Base-by-base conservation (phyloP, 2,888 invertebrate genomes). In the Brachypterus glaber region DNA sequence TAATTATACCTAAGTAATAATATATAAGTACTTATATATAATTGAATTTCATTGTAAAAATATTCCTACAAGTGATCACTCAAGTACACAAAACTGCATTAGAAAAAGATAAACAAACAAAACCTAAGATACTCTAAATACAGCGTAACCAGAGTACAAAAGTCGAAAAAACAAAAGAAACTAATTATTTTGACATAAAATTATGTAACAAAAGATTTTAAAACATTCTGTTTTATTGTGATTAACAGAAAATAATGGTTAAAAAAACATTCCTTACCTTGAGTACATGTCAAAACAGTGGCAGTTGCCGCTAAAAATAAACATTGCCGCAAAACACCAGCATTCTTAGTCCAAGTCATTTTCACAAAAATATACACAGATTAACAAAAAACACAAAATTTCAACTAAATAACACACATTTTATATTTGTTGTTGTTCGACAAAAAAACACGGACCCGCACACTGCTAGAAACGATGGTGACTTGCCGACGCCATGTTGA, bases 191-290 rank as follows among this genome's bases (percentile, higher is more conserved):
- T 21, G 24, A 21, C 24, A 21, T 21, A 8, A 8, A 21, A 21
- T 8, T 21, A 8, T 7, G 24, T 21, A 21, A 7, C 7, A 9
- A 29, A n/a, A 29, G 12, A 11, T 29, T n/a, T 29, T n/a, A 29
- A 36, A 40, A 35, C 35, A 40, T 40, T 36, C 30, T 40, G 40
- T 26, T 39, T 17, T 7, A 8, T 29, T n/a, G n/a, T n/a, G n/a
- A n/a, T n/a, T n/a, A n/a, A n/a, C 12, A 27, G 8, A 27, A 42
- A 42, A 40, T 17, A 36, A 30, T 36, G n/a, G 39, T 54, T 54
- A 49, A 53, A 55, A 57, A 52, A 55, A 52, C 57, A 57, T 57
- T 54, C 53, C 51, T 39, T 46, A 59, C 59, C 59, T 59, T 59
- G 54, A 54, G 47, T 47, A 52, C 56, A 54, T 58, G 58, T 57